A percentile compares a stretch with the other conserved stretches of the same genome.
phyloP scores from a whole-genome alignment of 1,140 invertebrate species.

The Solenopsis fugax region DNA sequence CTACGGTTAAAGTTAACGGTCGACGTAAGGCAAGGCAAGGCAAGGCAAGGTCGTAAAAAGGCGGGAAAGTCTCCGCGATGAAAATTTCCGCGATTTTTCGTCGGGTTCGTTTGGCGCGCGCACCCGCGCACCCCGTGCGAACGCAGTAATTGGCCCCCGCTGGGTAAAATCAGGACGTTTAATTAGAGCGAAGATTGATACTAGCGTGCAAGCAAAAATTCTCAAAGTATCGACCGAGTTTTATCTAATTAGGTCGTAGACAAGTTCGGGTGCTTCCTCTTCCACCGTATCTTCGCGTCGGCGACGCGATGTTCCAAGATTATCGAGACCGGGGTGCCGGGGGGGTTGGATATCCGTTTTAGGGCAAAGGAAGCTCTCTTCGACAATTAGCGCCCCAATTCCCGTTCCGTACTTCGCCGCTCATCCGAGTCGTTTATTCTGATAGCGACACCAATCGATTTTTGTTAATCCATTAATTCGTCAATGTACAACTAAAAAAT shows the following conservation, averaged over 20 bases:
- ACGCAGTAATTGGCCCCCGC: conserved; percentile 36
- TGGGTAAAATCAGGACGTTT: conserved; percentile 37
- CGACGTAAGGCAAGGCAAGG: neutral
- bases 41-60: conserved; percentile 39
- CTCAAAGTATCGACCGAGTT: conserved; percentile 45
- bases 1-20: conserved; percentile 47
- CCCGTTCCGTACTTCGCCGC: neutral
- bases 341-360: neutral
- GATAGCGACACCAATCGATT: neutral
- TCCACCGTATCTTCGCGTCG: neutral
- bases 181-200: conserved; percentile 59
- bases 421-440: neutral
- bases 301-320: conserved; percentile 39
- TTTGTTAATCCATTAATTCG: neutral
- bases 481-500: neutral
- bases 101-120: neutral
- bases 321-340: neutral
- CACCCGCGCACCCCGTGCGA: neutral
- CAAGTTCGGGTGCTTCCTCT: conserved; percentile 10
- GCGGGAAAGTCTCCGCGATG: conserved; percentile 24
- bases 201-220: conserved; percentile 50
- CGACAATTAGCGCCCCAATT: conserved; percentile 26
- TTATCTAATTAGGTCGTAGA: conserved; percentile 59
- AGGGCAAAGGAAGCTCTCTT: conserved; percentile 10
- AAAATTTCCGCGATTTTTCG: conserved; percentile 12